Base-by-base conservation (phyloP, 30 jellyfish, hydroid and myxozoan genomes). In the Aurelia sp. region DNA sequence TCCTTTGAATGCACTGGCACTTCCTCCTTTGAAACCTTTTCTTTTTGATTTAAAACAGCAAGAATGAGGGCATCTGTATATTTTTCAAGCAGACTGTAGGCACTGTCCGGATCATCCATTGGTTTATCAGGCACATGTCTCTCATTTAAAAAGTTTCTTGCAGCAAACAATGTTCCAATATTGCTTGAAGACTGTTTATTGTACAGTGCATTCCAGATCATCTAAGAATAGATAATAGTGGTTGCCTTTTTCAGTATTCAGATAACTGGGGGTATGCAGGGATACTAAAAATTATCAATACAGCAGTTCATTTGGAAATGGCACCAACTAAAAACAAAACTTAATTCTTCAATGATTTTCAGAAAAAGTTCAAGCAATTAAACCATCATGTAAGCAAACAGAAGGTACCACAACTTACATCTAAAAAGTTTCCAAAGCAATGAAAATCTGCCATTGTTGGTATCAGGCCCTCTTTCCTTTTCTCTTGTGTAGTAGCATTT, bases 71-170 rank as follows among this genome's bases (percentile, higher is more conserved):
- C 80, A 11, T 40, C 52, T 31, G 62, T 22, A 40, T 27, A 70
- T 48, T 27, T 70, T 48, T 70, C 63, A 13, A 70, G 19, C 21
- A 70, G 62, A 17, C 41, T 58, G 31, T 20, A 20, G 17, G 52
- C 80, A 23, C 60, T 16, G 41, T 70, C 80, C 9, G 80, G 80
- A 16, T 70, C 63, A 40, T 70, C 62, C 80, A 70, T 70, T 70
- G 80, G 80, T 13, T 17, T 11, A 70, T 31, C 63, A 13, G 80
- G 80, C 7, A 58, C 41, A 37, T 70, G 33, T 17, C 21, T 48
- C 9, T 55, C 80, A 27, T 70, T 30, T 13, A 70, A 58, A 48
- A 70, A 70, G 30, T 70, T 31, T 48, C 52, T 70, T 31, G 80
- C 80, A 4, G 80, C 80, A 70, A 27, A 70, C 63, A 70, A 15